Evolutionary conservation across 2,113 vertebrate genomes (phyloP), one percentile per base, ranked within the genome.

Genomic region (Dromas ardeola): DNA sequence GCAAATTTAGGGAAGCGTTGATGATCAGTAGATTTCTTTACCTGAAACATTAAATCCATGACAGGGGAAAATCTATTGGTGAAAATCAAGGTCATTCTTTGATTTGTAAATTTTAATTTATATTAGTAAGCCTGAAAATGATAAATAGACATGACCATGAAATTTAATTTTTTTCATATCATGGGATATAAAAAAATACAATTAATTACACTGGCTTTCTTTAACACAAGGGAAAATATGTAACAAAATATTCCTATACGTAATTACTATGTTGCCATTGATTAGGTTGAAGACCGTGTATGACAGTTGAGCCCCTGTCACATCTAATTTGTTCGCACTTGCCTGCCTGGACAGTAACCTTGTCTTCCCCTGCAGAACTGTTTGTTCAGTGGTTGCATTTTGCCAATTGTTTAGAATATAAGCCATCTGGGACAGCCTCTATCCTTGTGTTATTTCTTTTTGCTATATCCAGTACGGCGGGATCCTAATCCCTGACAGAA

Each of bases 101-200:
- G 69, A 83, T 89, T 90, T 47, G 32, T 88, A 30, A 77, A 84
- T 67, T 95, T 90, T 96, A 88, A 47, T 90, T 93, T 94, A 52
- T 4, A 19, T 38, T 88, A 91, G 32, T 71, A 92, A 56, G 6
- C 17, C 53, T 93, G 58, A 94, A 88, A 84, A 93, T 81, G 18
- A 67, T 86, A 89, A 91, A 81, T 43, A 50, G 58, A 40, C 49
- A 65, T 67, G 88, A 77, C 43, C 12, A 40, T 66, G 23, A 26
- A 14, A 63, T 88, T 94, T 88, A 76, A 26, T 69, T 84, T 97
- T 90, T 91, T 71, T 8, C 1, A 23, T 90, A 53, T 8, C 65
- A 27, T 36, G 34, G 5, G 13, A 70, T 67, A 73, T 26, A 94
- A 47, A 77, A 11, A 94, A 93, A 92, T 71, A 13, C 1, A 87